These are phyloP conservation scores for Argyra leucocephala DNA, from an alignment of 2,888 invertebrate genomes.

Conservation along the genomic window DNA sequence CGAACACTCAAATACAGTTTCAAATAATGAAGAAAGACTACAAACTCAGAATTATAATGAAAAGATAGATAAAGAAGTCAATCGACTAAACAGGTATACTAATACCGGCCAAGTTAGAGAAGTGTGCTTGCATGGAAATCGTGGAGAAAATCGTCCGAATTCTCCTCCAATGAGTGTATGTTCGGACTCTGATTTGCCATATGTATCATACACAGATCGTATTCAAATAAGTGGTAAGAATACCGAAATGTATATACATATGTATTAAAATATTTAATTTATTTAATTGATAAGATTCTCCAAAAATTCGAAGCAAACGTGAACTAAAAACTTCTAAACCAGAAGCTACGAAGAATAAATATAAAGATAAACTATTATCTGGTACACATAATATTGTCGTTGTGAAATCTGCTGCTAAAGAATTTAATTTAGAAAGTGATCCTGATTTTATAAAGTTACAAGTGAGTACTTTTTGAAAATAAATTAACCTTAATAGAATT, in stretches of 20 bases:
- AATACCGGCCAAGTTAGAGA: not conserved
- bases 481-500: too few species aligned
- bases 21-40: not conserved
- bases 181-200: constrained; percentile 79
- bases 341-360: constrained; percentile 32
- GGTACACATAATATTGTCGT: constrained; percentile 68
- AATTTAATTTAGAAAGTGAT: constrained; percentile 59
- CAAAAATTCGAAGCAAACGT: constrained; percentile 59
- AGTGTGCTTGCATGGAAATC: not conserved
- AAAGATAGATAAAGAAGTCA: not conserved
- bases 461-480: too few species aligned
- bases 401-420: constrained; percentile 60
- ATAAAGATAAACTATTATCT: constrained; percentile 39
- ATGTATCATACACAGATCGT: constrained; percentile 82
- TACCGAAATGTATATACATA: not conserved
- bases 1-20: not conserved
- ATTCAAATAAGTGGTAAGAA: constrained; percentile 64
- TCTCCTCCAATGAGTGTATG: constrained; percentile 84
- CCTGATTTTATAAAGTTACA: constrained; percentile 62
- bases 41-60: not conserved
- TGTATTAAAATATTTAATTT: not conserved
- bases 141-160: constrained; percentile 47
- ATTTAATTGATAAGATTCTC: constrained; percentile 54
- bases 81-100: not conserved
- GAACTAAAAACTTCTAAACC: constrained; percentile 20